Evolutionary conservation across 2,888 invertebrate genomes (phyloP), one percentile per base, ranked within the genome.

Genomic region (Aphodius sticticus): DNA sequence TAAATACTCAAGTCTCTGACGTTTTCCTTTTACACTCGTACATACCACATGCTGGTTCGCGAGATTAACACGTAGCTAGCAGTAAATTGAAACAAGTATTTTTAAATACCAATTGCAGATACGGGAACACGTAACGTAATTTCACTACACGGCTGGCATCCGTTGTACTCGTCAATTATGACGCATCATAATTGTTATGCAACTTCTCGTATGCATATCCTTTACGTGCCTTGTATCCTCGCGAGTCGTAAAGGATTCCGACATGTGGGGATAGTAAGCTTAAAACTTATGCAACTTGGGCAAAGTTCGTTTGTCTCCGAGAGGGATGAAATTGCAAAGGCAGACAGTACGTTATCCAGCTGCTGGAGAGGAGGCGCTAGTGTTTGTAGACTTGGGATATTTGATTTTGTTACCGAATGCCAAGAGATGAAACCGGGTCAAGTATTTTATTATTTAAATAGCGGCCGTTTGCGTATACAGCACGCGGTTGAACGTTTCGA

Each of bases 31-130:
- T 12, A 53, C 53, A 5, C 7, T 9, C 53, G 53, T 53, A 12
- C 53, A 12, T 53, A 53, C 53, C 53, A 53, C 53, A 53, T 53
- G 53, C 53, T 53, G 53, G 12, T 53, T 2, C 53, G 53, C 12
- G 7, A 9, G 7, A 53, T 53, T 53, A 53, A 53, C 53, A 53
- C 53, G 53, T 53, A 53, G 53, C 53, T 2, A 53, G 53, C 53
- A 53, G 53, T 53, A 53, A 53, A 53, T 53, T 53, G 53, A 53
- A 53, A 53, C 53, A 53, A 53, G 53, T 12, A 12, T 53, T 53
- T 53, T 53, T 53, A 53, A 53, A 53, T 53, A 53, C 53, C 53
- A 53, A 53, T 53, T 53, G 53, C 53, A 53, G 53, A 53, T 53
- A 53, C 53, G 9, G 53, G 2, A 53, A 53, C 53, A 53, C 53